Conservation (phyloP, 2,113 vertebrate species). For the Lepus americanus region DNA sequence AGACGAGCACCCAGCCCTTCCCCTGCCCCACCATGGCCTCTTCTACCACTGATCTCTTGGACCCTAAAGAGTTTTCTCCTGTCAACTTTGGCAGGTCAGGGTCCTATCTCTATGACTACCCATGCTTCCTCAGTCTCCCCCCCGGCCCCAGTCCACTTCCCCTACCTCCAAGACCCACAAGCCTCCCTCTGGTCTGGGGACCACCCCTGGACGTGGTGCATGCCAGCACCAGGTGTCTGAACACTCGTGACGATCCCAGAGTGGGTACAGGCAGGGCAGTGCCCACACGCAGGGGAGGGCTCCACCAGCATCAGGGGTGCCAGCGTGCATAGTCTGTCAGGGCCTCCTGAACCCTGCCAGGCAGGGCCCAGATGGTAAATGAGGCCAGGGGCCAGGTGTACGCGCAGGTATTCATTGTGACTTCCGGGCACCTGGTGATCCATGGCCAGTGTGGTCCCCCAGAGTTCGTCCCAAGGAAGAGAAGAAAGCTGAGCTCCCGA, state of each 20-base stretch:
- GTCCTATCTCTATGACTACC: background rate
- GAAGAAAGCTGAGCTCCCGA: background rate
- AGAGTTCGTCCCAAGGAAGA: background rate
- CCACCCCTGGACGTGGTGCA: background rate
- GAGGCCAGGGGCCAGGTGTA: too few relatives aligned
- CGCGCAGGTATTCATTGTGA: background rate
- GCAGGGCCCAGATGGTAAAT: background rate
- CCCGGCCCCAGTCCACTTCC: background rate
- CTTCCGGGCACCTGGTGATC: background rate
- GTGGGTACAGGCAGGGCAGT: fast-evolving
- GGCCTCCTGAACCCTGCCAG: background rate
- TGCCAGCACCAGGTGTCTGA: too few relatives aligned
- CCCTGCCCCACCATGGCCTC: background rate
- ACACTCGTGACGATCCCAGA: background rate
- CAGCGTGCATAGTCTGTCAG: too few relatives aligned
- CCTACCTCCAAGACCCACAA: background rate
- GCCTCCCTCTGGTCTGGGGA: background rate
- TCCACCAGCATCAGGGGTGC: background rate
- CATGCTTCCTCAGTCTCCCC: background rate
- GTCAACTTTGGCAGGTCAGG: background rate
- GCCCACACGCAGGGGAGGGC: too few relatives aligned
- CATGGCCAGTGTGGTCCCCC: background rate
- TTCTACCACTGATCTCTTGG: background rate
- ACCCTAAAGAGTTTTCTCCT: background rate
- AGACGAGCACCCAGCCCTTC: too few relatives aligned